A percentile compares a stretch with the other conserved stretches of the same genome.
These are phyloP conservation scores for Gambusia affinis DNA, from an alignment of 2,113 vertebrate genomes.

Conservation along the genomic window DNA sequence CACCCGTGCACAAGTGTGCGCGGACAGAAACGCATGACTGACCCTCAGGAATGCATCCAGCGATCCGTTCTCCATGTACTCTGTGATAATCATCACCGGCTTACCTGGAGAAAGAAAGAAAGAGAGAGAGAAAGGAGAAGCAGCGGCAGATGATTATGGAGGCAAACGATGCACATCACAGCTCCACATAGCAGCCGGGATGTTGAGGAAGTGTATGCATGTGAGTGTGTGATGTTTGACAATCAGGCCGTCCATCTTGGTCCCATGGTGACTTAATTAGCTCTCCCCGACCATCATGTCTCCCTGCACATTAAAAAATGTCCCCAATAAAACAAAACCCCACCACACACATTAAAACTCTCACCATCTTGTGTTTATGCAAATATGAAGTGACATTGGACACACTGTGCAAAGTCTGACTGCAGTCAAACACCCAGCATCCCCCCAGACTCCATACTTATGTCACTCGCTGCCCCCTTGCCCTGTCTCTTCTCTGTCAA, in stretches of 20 bases:
- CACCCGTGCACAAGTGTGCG: constrained; percentile 1
- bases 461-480: constrained; percentile 61
- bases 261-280: constrained; percentile 72
- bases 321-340: constrained; percentile 41
- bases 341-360: constrained; percentile 11
- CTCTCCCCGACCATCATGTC: constrained; percentile 43
- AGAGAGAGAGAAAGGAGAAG: constrained; percentile 57
- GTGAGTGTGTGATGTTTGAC: constrained; percentile 13
- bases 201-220: constrained; percentile 35
- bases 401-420: constrained; percentile 43
- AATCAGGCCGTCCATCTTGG: constrained; percentile 62
- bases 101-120: constrained; percentile 86
- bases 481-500: constrained; percentile 60
- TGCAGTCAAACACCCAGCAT: constrained; percentile 18
- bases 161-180: constrained; percentile 69
- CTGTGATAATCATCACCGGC: constrained; percentile 99
- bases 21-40: constrained; percentile 75
- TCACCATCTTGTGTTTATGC: constrained; percentile 51
- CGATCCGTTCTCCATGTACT: constrained; percentile 99
- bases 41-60: constrained; percentile 98
- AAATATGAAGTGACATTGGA: constrained; percentile 48
- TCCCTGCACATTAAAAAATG: constrained; percentile 47
- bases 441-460: constrained; percentile 48
- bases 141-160: constrained; percentile 67
- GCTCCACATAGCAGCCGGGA: constrained; percentile 36